Conservation (phyloP, 2,888 invertebrate genomes). For the Drosophila tripunctata region DNA sequence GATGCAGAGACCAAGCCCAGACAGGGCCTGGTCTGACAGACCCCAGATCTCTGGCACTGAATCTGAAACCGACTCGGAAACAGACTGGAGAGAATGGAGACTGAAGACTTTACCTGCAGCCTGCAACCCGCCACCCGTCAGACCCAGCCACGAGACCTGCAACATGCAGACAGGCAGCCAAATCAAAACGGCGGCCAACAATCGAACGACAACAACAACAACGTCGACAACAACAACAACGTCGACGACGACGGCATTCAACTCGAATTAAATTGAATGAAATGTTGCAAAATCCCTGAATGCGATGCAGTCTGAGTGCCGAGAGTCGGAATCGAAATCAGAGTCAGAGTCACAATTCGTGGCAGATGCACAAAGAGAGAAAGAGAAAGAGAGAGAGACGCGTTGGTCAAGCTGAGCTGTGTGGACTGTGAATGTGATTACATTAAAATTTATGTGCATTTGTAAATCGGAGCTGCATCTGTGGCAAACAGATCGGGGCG, state of each 20-base stretch:
- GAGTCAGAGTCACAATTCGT: slow-evolving; percentile 3
- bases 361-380: slow-evolving; percentile 3
- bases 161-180: slow-evolving; percentile 50
- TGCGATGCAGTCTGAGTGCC: slow-evolving; percentile 44
- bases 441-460: slow-evolving; percentile 82
- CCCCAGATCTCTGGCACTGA: slow-evolving; percentile 26
- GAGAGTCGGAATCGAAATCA: slow-evolving; percentile 14
- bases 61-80: slow-evolving; percentile 3
- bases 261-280: slow-evolving; percentile 71
- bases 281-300: slow-evolving; percentile 67
- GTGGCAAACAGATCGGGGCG: neutral
- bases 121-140: slow-evolving; percentile 14
- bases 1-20: slow-evolving; percentile 43
- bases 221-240: slow-evolving; percentile 15
- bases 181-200: slow-evolving; percentile 57
- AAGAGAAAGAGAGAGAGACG: neutral
- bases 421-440: slow-evolving; percentile 77
- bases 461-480: slow-evolving; percentile 54
- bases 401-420: slow-evolving; percentile 46
- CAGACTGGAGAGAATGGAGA: neutral
- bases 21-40: slow-evolving; percentile 51
- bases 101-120: slow-evolving; percentile 24
- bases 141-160: slow-evolving; percentile 24
- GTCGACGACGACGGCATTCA: slow-evolving; percentile 51
- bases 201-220: slow-evolving; percentile 39